phyloP scores from a whole-genome alignment of 2,113 vertebrate genomes.

The Ciconia boyciana region DNA sequence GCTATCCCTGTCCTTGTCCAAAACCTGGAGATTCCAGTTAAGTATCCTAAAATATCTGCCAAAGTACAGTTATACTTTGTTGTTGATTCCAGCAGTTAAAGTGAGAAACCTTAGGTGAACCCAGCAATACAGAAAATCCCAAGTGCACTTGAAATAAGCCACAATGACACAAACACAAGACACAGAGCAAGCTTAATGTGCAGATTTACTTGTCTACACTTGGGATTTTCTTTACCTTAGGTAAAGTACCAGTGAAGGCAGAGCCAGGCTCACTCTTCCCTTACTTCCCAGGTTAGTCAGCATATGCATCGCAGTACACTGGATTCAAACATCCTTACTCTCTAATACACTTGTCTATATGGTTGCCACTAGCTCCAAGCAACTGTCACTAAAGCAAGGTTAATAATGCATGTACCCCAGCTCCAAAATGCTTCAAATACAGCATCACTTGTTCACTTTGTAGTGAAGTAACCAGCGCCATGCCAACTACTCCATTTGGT shows the following conservation, averaged over 20 bases:
- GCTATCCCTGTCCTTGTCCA: not conserved
- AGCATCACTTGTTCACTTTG: not conserved
- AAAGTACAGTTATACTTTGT: not conserved
- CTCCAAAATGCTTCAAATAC: not conserved
- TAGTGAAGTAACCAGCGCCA: not conserved
- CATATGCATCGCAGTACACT: not conserved
- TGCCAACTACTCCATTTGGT: not conserved
- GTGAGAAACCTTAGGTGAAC: not conserved
- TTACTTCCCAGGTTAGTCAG: not conserved
- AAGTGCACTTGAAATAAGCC: not conserved
- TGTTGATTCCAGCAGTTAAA: not conserved
- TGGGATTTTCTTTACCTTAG: not conserved
- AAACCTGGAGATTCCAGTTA: not conserved
- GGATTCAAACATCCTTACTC: not conserved
- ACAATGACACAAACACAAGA: not conserved
- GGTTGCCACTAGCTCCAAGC: not conserved
- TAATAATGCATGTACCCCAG: not conserved
- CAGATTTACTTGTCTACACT: not conserved
- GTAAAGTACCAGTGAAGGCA: not conserved
- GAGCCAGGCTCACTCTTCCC: not conserved
- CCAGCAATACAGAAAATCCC: not conserved
- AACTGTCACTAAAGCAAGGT: not conserved
- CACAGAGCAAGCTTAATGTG: not conserved
- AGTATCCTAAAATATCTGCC: not conserved
- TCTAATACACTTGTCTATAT: not conserved